A percentile compares a stretch with the other conserved stretches of the same genome.
phyloP scores from a whole-genome alignment of 1,140 invertebrate genomes.

The Stenopsyche tienmushanensis region DNA sequence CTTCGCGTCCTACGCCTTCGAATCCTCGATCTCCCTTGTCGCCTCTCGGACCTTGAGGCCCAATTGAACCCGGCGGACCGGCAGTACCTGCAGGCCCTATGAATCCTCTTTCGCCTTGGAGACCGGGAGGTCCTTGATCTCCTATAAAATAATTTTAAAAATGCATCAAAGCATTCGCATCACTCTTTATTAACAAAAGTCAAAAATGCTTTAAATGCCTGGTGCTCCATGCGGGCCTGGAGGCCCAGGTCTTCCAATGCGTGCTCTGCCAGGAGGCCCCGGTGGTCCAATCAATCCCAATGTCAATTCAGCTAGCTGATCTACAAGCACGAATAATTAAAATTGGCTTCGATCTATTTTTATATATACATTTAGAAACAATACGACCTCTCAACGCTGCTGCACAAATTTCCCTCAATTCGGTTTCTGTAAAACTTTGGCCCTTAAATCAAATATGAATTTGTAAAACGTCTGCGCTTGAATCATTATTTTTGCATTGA shows the following conservation, averaged over 20 bases:
- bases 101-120: slow-evolving; percentile 59
- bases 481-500: background rate
- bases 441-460: slow-evolving; percentile 49
- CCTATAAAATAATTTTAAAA: slow-evolving; percentile 23
- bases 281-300: slow-evolving; percentile 61
- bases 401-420: slow-evolving; percentile 59
- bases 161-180: background rate
- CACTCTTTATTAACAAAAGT: background rate
- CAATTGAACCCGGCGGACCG: slow-evolving; percentile 60
- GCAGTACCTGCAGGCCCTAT: slow-evolving; percentile 63
- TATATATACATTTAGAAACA: background rate
- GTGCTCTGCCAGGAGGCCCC: slow-evolving; percentile 61
- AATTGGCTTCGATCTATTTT: background rate
- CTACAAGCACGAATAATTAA: slow-evolving; percentile 46
- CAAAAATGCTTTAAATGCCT: slow-evolving; percentile 51
- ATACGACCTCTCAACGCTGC: slow-evolving; percentile 56
- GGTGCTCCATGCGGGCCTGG: slow-evolving; percentile 63
- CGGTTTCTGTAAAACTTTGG: slow-evolving; percentile 55
- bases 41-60: slow-evolving; percentile 63
- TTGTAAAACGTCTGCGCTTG: slow-evolving; percentile 13
- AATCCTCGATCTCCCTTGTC: slow-evolving; percentile 72
- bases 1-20: slow-evolving; percentile 68
- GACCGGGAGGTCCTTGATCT: slow-evolving; percentile 42
- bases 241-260: slow-evolving; percentile 59
- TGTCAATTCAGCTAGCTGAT: slow-evolving; percentile 63